Evolutionary conservation across 2,888 invertebrate genomes (phyloP), one percentile per base, ranked within the genome.

Genomic region (Ophraella communa): DNA sequence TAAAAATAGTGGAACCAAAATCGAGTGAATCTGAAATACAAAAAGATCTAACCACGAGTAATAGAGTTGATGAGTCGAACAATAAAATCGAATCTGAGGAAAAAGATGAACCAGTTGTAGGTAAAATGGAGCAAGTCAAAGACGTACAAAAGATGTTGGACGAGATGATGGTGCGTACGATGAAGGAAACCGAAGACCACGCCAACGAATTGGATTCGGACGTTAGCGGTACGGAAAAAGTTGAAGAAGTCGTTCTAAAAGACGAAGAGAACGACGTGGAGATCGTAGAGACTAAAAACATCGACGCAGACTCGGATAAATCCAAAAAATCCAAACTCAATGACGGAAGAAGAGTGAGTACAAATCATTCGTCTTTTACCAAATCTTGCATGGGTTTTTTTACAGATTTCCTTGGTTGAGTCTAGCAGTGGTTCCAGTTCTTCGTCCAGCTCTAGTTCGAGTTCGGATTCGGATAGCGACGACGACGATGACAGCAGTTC

Each of bases 381-480:
- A 3, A 8, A 21, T 10, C 7, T 30, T 11, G 20, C 20, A 14
- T 51, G 10, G 10, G 10, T 24, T 42, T 23, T 21, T 47, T 51
- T 71, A 18, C 42, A 74, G 73, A 69, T 70, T 1, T 71, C 73
- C 2, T 64, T 69, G 11, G 71, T 64, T 44, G 74, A 73, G 10
- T 68, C 73, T 0, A 66, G 65, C 35, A 68, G 70, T 39, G 66
- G 71, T 5, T 78, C 78, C n/a, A 83, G 83, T 59, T 82, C 84
- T 52, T 83, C 83, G 0, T 87, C 87, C 30, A 87, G 87, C 52
- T 86, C 86, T 0, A 83, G 83, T 4, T 82, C 80, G 69, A 83
- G 84, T 67, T 79, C 80, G 0, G 79, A 79, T 65, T 83, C 84
- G 8, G 87, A 86, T 64, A 88, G 87, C 70, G 86, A 66, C 69